Evolutionary conservation across 2,797 vertebrate genomes (phyloP).

Genomic region (Sebastes iracundus): DNA sequence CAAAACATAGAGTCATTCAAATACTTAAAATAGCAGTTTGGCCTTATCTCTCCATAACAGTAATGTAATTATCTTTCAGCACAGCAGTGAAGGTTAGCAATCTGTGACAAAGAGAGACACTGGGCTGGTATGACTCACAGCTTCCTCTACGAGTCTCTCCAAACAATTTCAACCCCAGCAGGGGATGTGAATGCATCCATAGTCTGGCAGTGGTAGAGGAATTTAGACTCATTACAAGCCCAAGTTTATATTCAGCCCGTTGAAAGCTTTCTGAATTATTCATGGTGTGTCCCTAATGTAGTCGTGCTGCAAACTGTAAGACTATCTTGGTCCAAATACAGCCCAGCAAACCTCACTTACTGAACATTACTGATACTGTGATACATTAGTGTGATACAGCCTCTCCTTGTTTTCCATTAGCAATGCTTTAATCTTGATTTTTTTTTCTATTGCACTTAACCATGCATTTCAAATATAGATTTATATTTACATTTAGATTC

Average conservation of each 20-base stretch:
- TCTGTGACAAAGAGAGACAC: slow-evolving; percentile 74
- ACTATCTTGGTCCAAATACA: slow-evolving; percentile 61
- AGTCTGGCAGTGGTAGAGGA: slow-evolving; percentile 71
- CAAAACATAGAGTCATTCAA: slow-evolving; percentile 58
- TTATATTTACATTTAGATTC: slow-evolving; percentile 57
- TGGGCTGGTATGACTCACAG: slow-evolving; percentile 71
- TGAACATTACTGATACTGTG: slow-evolving; percentile 49
- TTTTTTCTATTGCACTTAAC: slow-evolving; percentile 51
- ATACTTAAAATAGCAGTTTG: slow-evolving; percentile 68
- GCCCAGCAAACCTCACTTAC: slow-evolving; percentile 52
- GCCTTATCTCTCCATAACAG: slow-evolving; percentile 65
- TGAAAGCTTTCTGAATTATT: slow-evolving; percentile 78
- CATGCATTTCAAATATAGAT: slow-evolving; percentile 50
- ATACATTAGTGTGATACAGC: slow-evolving; percentile 56
- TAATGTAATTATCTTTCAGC: slow-evolving; percentile 72
- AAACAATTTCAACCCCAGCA: slow-evolving; percentile 74
- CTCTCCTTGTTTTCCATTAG: slow-evolving; percentile 64
- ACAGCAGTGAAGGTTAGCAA: slow-evolving; percentile 74
- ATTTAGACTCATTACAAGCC: slow-evolving; percentile 75
- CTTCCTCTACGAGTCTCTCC: slow-evolving; percentile 71
- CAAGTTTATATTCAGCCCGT: slow-evolving; percentile 68
- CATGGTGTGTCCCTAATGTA: slow-evolving; percentile 72
- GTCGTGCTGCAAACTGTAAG: slow-evolving; percentile 69
- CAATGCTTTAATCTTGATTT: slow-evolving; percentile 54
- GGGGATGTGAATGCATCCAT: slow-evolving; percentile 67